phyloP scores from a whole-genome alignment of 2,113 vertebrate species.

The Otolemur garnettii region DNA sequence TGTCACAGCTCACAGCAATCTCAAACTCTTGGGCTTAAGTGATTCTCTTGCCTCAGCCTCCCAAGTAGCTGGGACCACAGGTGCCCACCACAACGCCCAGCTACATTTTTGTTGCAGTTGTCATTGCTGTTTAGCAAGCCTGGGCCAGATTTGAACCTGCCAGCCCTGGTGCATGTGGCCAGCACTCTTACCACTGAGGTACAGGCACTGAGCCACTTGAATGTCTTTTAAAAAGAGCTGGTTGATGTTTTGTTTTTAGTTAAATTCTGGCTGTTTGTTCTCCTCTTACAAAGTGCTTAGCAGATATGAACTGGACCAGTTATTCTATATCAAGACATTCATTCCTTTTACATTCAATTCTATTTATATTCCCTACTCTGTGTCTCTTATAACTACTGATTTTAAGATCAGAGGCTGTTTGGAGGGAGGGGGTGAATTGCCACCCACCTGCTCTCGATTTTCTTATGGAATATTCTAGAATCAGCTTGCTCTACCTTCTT shows the following conservation, averaged over 20 bases:
- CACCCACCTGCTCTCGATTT: background rate
- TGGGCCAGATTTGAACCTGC: too few relatives aligned
- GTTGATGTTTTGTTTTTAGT: background rate
- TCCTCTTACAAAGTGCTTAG: background rate
- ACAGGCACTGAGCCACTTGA: background rate
- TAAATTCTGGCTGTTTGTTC: background rate
- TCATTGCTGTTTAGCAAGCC: too few relatives aligned
- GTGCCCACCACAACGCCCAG: too few relatives aligned
- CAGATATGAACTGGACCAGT: background rate
- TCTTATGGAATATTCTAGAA: background rate
- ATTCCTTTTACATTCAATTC: conserved; percentile 8
- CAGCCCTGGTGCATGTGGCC: too few relatives aligned
- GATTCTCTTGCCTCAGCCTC: too few relatives aligned
- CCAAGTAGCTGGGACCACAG: too few relatives aligned
- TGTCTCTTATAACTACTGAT: background rate
- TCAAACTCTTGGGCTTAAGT: too few relatives aligned
- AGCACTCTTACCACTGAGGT: too few relatives aligned
- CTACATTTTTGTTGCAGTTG: too few relatives aligned
- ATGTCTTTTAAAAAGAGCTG: background rate
- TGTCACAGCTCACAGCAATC: too few relatives aligned
- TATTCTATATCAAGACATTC: background rate
- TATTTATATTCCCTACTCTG: background rate
- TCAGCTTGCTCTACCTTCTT: conserved; percentile 3
- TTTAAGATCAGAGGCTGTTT: conserved; percentile 25
- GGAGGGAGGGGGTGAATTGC: background rate